These are phyloP conservation scores for Euphydryas editha DNA, from an alignment of 2,888 invertebrate species.

Conservation along the genomic window DNA sequence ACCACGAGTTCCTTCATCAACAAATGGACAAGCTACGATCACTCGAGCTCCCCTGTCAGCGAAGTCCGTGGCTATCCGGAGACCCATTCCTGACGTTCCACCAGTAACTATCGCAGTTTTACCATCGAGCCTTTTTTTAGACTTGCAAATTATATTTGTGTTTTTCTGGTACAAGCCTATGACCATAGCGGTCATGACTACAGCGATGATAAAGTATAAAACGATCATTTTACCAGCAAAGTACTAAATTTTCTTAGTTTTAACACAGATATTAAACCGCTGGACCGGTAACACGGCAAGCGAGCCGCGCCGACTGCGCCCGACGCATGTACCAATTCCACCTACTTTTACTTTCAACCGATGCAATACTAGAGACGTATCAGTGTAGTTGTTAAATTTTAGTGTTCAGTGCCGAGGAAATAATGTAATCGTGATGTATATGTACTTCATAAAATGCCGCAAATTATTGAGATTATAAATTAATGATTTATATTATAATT, in stretches of 20 bases:
- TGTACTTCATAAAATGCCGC: not conserved
- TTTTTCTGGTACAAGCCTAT: constrained; percentile 72
- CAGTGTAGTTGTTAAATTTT: constrained; percentile 6
- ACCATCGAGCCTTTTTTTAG: constrained; percentile 66
- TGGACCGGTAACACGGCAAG: constrained; percentile 1
- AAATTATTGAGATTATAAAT: not conserved
- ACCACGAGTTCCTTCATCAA: constrained; percentile 64
- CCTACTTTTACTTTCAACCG: constrained; percentile 40
- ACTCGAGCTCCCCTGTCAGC: constrained; percentile 71
- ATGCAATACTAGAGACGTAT: constrained; percentile 48
- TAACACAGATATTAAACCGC: not conserved
- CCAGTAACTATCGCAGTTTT: constrained; percentile 71
- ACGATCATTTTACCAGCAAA: constrained; percentile 19
- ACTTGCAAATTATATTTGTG: constrained; percentile 70
- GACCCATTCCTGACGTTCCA: constrained; percentile 72
- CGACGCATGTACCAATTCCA: constrained; percentile 12
- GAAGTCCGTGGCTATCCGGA: constrained; percentile 70
- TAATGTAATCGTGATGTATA: not conserved
- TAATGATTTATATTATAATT: not conserved
- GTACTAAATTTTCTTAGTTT: not conserved
- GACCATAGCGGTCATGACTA: constrained; percentile 40
- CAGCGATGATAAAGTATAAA: constrained; percentile 25
- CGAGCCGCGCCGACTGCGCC: constrained; percentile 32
- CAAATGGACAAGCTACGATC: constrained; percentile 71
- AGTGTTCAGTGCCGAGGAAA: constrained; percentile 5